These are phyloP conservation scores for Lordiphosa andalusiaca DNA, from an alignment of 2,888 invertebrate species.

Conservation along the genomic window DNA sequence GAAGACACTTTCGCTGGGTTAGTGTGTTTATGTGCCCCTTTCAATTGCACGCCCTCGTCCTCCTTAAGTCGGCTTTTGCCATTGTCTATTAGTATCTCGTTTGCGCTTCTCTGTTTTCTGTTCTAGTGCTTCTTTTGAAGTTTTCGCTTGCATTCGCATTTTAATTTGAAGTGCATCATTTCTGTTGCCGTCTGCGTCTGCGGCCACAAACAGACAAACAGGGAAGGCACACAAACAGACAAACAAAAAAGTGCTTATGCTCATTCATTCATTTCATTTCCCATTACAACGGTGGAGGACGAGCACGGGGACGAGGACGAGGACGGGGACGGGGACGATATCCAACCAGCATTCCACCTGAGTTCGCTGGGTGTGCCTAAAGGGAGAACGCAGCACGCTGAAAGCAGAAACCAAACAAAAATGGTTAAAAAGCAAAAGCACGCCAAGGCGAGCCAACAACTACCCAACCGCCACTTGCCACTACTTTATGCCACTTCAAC, in stretches of 20 bases:
- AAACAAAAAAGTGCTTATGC: slow-evolving; percentile 71
- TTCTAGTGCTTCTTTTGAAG: slow-evolving; percentile 74
- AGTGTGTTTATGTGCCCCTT: slow-evolving; percentile 71
- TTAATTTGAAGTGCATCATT: slow-evolving; percentile 74
- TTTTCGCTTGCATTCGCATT: slow-evolving; percentile 75
- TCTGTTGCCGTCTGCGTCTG: slow-evolving; percentile 53
- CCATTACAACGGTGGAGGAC: slow-evolving; percentile 58
- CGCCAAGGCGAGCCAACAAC: slow-evolving; percentile 28
- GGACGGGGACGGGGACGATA: slow-evolving; percentile 1
- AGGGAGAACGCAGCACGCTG: slow-evolving; percentile 35
- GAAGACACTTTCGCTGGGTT: slow-evolving; percentile 64
- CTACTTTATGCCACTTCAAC: slow-evolving; percentile 75
- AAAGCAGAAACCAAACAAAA: slow-evolving; percentile 62
- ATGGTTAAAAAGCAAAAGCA: slow-evolving; percentile 71
- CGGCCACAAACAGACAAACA: slow-evolving; percentile 55
- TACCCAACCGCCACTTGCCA: slow-evolving; percentile 58
- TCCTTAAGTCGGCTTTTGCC: slow-evolving; percentile 42
- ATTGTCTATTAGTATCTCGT: slow-evolving; percentile 75
- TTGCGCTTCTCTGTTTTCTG: slow-evolving; percentile 72
- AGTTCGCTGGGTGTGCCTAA: slow-evolving; percentile 35
- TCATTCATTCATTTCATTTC: slow-evolving; percentile 75
- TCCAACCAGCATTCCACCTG: slow-evolving; percentile 45
- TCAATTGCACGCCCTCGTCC: slow-evolving; percentile 43
- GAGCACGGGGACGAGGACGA: slow-evolving; percentile 5
- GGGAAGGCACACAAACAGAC: slow-evolving; percentile 18